Evolutionary conservation across 1,140 invertebrate genomes (phyloP), one percentile per base, ranked within the genome.

Genomic region (Cotesia vestalis): DNA sequence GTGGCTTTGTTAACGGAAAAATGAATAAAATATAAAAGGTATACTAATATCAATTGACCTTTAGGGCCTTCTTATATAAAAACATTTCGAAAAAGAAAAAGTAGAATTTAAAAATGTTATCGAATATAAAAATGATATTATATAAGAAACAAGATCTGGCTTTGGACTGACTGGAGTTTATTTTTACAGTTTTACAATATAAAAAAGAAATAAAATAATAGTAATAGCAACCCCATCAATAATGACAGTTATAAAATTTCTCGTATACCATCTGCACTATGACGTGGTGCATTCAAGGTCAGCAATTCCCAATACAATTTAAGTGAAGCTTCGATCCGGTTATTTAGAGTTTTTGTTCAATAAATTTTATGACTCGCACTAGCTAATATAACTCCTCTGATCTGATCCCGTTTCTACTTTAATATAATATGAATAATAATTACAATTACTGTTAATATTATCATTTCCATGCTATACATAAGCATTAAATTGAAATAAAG

Each of bases 191-290:
- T 27, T 27, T 27, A 27, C 27, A 27, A 55, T 55, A 55, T 55
- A 55, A 55, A 20, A 55, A 55, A n/a, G n/a, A 55, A 55, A 55
- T 14, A 55, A 55, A n/a, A 52, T 52, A 11, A 52, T 52, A 52
- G n/a, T 55, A 55, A n/a, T 14, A 14, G 5, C 53, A 55, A 55
- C 53, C 53, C 12, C 53, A 14, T 14, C 17, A 20, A 20, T 55
- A 20, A 14, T 55, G 53, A 55, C 20, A 9, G 14, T 6, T 59
- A 20, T 59, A 27, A 20, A 11, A 59, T 27, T 59, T 20, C 20
- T 59, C 57, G 57, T 17, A 9, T 59, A 59, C 57, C 57, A 59
- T 59, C 57, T 59, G 57, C 27, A 59, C 57, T 59, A 59, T 59
- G 57, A 59, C 57, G 57, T 59, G 57, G 57, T 59, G 20, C 9